Conservation (phyloP, 2,888 invertebrate genomes). For the Helobdella robusta region DNA sequence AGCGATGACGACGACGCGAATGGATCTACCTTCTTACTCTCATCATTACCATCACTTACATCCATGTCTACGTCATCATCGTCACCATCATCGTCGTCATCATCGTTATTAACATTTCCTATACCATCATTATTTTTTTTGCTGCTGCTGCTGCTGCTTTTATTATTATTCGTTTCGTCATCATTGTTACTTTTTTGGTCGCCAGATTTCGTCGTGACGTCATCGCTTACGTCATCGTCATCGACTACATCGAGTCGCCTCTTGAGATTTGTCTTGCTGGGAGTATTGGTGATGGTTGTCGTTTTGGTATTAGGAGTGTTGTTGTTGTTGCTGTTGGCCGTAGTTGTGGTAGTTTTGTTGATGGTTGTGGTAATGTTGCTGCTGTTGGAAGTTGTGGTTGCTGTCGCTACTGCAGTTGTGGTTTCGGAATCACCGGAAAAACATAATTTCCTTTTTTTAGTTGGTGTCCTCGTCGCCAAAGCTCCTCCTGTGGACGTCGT, state of each 20-base stretch:
- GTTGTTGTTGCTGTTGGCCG: neutral
- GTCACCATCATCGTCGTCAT: neutral
- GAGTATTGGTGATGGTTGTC: neutral
- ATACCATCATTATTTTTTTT: no score
- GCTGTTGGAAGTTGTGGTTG: neutral
- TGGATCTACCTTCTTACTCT: neutral
- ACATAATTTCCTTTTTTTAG: neutral
- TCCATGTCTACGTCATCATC: slow-evolving; percentile 13
- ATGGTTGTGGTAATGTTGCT: neutral
- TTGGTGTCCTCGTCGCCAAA: neutral
- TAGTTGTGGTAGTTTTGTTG: neutral
- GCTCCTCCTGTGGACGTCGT: neutral
- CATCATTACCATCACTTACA: slow-evolving; percentile 14
- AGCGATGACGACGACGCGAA: neutral
- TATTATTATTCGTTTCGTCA: no score
- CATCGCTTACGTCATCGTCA: neutral
- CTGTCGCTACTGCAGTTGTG: neutral
- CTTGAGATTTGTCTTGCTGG: slow-evolving; percentile 1
- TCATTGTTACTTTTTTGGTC: neutral
- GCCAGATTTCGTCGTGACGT: neutral
- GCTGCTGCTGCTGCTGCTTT: no score
- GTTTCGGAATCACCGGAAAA: neutral
- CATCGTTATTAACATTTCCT: no score
- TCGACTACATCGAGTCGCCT: neutral
- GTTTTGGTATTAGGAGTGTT: neutral